Conservation (phyloP, 2,113 vertebrate genomes). For the Isichthys henryi region DNA sequence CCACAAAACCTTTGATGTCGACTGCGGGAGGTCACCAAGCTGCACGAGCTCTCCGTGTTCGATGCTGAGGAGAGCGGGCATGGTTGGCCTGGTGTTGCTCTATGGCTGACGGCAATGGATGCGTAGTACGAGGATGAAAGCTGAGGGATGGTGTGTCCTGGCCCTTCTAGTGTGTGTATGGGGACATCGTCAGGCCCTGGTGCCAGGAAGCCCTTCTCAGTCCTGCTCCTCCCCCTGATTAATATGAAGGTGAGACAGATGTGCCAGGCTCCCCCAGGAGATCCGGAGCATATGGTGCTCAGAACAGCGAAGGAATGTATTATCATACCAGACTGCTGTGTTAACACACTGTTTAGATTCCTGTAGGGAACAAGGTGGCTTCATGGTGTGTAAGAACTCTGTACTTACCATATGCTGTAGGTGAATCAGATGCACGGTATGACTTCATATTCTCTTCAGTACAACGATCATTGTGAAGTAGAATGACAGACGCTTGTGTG, state of each 20-base stretch:
- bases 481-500: not conserved
- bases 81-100: not conserved
- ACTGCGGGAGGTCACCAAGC: not conserved
- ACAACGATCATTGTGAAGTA: not conserved
- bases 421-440: not conserved
- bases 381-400: conserved; percentile 22
- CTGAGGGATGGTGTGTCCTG: conserved; percentile 35
- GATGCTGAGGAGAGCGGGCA: not conserved
- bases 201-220: conserved; percentile 7
- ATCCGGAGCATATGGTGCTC: conserved; percentile 52
- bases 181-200: conserved; percentile 19
- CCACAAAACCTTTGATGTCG: not conserved
- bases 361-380: conserved; percentile 29
- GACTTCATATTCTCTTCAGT: not conserved
- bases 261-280: conserved; percentile 46
- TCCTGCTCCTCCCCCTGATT: conserved; percentile 50
- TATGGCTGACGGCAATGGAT: conserved; percentile 41
- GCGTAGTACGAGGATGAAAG: conserved; percentile 31
- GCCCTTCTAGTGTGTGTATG: conserved; percentile 30
- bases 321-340: conserved; percentile 55
- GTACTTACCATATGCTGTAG: not conserved
- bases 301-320: conserved; percentile 42
- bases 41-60: not conserved
- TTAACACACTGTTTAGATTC: conserved; percentile 29
- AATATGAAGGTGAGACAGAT: conserved; percentile 55